Conservation (phyloP, 1,140 invertebrate species). For the Drosophila bocki region DNA sequence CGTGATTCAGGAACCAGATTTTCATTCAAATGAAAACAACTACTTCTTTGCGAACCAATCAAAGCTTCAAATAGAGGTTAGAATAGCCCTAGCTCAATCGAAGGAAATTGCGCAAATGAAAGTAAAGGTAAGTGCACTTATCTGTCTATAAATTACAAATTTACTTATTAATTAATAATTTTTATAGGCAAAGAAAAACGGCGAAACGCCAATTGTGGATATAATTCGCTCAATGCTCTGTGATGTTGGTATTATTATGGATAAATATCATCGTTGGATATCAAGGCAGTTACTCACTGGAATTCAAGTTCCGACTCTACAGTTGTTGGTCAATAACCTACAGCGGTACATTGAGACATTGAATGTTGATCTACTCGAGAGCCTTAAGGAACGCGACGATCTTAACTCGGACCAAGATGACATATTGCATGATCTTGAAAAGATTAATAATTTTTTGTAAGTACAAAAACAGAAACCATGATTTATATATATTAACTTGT, state of each 20-base stretch:
- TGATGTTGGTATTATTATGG: slow-evolving; percentile 45
- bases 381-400: slow-evolving; percentile 47
- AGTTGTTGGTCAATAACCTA: slow-evolving; percentile 39
- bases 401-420: slow-evolving; percentile 42
- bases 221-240: slow-evolving; percentile 41
- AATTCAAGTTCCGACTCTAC: slow-evolving; percentile 24
- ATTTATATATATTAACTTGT: background rate
- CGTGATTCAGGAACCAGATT: background rate
- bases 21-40: slow-evolving; percentile 15
- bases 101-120: slow-evolving; percentile 97
- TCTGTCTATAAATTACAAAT: too few relatives aligned
- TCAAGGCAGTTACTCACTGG: slow-evolving; percentile 51
- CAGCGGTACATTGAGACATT: slow-evolving; percentile 31
- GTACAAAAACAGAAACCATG: background rate
- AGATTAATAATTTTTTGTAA: slow-evolving; percentile 47
- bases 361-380: slow-evolving; percentile 37
- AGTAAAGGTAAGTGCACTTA: slow-evolving; percentile 89
- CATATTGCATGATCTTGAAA: slow-evolving; percentile 37
- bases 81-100: slow-evolving; percentile 95
- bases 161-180: too few relatives aligned
- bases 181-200: slow-evolving; percentile 25
- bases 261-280: slow-evolving; percentile 49
- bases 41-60: slow-evolving; percentile 94
- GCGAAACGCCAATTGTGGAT: slow-evolving; percentile 35
- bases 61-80: slow-evolving; percentile 94